Evolutionary conservation across 2,113 vertebrate species (phyloP).

Genomic region (Centropristis striata): DNA sequence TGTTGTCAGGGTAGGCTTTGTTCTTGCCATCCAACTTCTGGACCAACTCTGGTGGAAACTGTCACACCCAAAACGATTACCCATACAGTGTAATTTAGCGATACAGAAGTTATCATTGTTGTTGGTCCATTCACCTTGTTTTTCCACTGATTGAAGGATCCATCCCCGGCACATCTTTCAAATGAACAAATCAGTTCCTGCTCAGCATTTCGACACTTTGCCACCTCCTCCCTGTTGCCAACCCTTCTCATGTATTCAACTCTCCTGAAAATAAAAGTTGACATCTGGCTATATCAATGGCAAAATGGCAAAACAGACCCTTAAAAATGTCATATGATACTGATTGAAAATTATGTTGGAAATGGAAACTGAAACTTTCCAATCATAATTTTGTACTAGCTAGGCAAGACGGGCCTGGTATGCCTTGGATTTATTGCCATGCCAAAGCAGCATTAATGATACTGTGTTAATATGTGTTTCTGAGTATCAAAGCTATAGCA

Average conservation of each 20-base stretch:
- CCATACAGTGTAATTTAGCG: too few relatives aligned
- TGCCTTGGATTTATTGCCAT: too few relatives aligned
- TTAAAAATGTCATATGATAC: too few relatives aligned
- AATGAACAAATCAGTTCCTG: slow-evolving; percentile 27
- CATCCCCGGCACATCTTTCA: slow-evolving; percentile 2
- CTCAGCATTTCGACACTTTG: slow-evolving; percentile 28
- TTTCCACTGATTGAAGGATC: slow-evolving; percentile 65
- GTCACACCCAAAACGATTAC: neutral
- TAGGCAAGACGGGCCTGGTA: too few relatives aligned
- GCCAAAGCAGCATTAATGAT: too few relatives aligned
- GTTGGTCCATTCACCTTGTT: slow-evolving; percentile 48
- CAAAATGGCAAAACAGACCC: too few relatives aligned
- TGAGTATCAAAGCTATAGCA: too few relatives aligned
- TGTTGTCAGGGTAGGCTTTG: slow-evolving; percentile 47
- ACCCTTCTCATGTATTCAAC: slow-evolving; percentile 58
- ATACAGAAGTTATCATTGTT: neutral
- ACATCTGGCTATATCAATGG: neutral
- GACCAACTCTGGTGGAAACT: slow-evolving; percentile 67
- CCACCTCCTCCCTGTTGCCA: slow-evolving; percentile 49
- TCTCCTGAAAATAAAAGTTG: slow-evolving; percentile 37
- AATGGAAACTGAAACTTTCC: too few relatives aligned
- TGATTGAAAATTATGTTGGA: too few relatives aligned
- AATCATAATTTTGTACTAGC: too few relatives aligned
- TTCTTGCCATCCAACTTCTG: slow-evolving; percentile 49
- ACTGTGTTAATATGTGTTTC: too few relatives aligned